Evolutionary conservation across 1,140 invertebrate genomes (phyloP).

Genomic region (Drosophila miranda): DNA sequence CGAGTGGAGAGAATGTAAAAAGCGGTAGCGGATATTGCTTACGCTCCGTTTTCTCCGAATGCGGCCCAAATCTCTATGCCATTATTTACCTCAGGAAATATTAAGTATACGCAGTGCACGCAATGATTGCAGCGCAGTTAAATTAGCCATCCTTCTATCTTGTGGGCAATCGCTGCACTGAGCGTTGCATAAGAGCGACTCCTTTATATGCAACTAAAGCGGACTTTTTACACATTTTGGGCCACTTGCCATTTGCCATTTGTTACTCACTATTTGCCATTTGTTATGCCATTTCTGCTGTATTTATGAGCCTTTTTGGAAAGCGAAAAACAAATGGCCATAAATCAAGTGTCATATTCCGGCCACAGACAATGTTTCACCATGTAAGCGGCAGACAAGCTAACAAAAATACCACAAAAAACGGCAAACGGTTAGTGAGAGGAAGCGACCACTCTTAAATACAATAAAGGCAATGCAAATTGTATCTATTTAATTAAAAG

Average conservation of each 20-base stretch:
- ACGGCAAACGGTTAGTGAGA: neutral
- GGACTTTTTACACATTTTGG: conserved; percentile 25
- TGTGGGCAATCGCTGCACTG: conserved; percentile 13
- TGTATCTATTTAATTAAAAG: conserved; percentile 55
- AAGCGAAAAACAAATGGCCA: conserved; percentile 58
- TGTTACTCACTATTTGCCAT: conserved; percentile 24
- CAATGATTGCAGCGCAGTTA: conserved; percentile 21
- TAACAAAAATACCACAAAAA: conserved; percentile 19
- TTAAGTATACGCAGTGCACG: conserved; percentile 63
- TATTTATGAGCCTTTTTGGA: conserved; percentile 72
- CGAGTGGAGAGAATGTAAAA: conserved; percentile 29
- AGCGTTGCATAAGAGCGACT: conserved; percentile 21
- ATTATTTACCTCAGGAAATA: conserved; percentile 54
- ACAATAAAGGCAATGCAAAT: conserved; percentile 10
- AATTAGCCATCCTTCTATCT: conserved; percentile 10
- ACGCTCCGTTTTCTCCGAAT: conserved; percentile 34
- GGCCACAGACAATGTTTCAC: conserved; percentile 38
- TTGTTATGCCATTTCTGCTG: conserved; percentile 30
- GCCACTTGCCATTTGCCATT: conserved; percentile 18
- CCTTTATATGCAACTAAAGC: conserved; percentile 13
- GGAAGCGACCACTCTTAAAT: neutral
- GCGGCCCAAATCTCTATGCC: conserved; percentile 23
- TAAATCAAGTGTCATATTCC: conserved; percentile 65
- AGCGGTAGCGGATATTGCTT: conserved; percentile 63
- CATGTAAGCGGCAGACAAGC: conserved; percentile 17